phyloP scores from a whole-genome alignment of 2,797 vertebrate species.

The Moxostoma hubbsi region DNA sequence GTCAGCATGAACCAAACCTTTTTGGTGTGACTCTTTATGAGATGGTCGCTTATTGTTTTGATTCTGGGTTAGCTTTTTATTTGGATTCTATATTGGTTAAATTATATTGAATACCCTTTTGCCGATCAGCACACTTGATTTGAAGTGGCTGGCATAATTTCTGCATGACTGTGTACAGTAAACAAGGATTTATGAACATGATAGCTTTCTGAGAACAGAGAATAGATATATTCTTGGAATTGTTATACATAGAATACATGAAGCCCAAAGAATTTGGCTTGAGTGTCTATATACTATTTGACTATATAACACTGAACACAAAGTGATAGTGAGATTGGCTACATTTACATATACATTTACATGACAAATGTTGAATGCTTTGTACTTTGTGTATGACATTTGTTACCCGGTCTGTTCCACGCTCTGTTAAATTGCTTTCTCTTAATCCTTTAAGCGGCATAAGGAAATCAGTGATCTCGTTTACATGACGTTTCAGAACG shows the following conservation, averaged over 20 bases:
- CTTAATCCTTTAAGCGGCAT: no score
- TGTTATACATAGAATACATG: not conserved
- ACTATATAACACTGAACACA: no score
- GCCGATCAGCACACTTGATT: not conserved
- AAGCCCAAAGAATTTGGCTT: not conserved
- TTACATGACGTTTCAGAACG: no score
- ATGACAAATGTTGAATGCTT: no score
- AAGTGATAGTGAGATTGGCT: no score
- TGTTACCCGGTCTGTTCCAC: no score
- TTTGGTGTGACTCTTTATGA: conserved; percentile 3
- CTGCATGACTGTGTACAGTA: not conserved
- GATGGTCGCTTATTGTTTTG: conserved; percentile 1
- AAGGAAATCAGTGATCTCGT: no score
- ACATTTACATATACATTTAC: no score
- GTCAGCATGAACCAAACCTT: not conserved
- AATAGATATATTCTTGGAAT: not conserved
- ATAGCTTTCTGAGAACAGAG: not conserved
- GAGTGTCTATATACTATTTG: not conserved
- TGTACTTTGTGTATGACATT: no score
- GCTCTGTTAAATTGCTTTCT: no score
- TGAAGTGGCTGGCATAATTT: not conserved
- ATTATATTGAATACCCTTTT: conserved; percentile 15
- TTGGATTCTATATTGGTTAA: not conserved
- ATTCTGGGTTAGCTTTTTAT: conserved; percentile 13
- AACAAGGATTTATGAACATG: not conserved